Evolutionary conservation across 2,888 invertebrate species (phyloP).

Genomic region (Andrena camellia): DNA sequence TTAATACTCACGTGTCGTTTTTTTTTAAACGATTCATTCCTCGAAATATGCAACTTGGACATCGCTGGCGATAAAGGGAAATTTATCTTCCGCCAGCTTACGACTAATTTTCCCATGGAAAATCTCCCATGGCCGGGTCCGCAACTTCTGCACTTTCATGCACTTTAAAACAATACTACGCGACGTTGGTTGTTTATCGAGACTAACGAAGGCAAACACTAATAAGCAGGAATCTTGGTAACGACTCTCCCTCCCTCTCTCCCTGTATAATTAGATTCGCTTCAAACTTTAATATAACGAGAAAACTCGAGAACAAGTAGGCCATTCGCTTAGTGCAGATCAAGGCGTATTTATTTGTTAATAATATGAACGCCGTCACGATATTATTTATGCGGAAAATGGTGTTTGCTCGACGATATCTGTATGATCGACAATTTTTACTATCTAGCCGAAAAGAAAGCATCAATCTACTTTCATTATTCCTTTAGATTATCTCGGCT

Average conservation of each 20-base stretch:
- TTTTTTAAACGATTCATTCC: constrained; percentile 2
- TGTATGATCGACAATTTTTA: too few relatives aligned
- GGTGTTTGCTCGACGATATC: too few relatives aligned
- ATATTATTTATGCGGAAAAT: background rate
- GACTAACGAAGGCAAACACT: constrained; percentile 53
- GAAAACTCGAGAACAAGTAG: constrained; percentile 54
- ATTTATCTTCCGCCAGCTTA: constrained; percentile 14
- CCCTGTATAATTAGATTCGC: constrained; percentile 53
- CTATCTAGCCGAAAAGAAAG: too few relatives aligned
- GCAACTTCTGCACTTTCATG: constrained; percentile 22
- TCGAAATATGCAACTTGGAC: constrained; percentile 1
- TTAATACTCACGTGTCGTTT: background rate
- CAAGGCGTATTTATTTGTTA: constrained; percentile 36
- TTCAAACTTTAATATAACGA: constrained; percentile 58
- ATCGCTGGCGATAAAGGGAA: constrained; percentile 20
- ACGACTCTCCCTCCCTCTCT: constrained; percentile 30
- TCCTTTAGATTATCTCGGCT: too few relatives aligned
- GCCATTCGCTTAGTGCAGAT: constrained; percentile 35
- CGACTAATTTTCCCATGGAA: constrained; percentile 30
- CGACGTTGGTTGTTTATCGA: constrained; percentile 51
- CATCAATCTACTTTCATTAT: too few relatives aligned
- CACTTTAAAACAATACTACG: constrained; percentile 47
- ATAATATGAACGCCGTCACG: background rate
- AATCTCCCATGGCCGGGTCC: constrained; percentile 5
- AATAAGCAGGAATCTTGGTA: constrained; percentile 61